Conservation (phyloP, 2,797 vertebrate genomes). For the Aplochiton taeniatus region DNA sequence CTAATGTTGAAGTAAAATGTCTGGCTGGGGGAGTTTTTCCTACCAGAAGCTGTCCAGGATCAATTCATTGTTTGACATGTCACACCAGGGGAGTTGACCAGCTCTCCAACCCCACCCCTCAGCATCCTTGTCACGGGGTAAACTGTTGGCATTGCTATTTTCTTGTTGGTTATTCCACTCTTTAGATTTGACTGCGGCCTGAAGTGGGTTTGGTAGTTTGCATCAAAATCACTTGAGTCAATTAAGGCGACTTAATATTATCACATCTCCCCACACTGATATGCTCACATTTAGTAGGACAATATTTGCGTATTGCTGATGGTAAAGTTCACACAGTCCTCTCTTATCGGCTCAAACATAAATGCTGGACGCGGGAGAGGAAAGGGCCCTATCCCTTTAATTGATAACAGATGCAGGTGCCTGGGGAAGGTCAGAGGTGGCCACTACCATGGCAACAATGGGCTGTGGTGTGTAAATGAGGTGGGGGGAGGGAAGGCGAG, state of each 20-base stretch:
- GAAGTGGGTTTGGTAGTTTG: background rate
- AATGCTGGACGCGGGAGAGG: slow-evolving; percentile 31
- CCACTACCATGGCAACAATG: slow-evolving; percentile 67
- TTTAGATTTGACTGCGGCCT: no score
- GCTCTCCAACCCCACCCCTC: no score
- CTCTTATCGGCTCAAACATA: slow-evolving; percentile 23
- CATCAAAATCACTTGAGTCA: background rate
- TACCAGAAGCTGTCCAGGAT: slow-evolving; percentile 53
- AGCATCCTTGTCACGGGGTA: no score
- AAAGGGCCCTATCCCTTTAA: slow-evolving; percentile 71
- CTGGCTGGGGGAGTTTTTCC: no score
- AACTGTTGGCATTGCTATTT: no score
- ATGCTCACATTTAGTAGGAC: background rate
- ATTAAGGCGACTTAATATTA: background rate
- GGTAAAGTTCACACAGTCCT: slow-evolving; percentile 39
- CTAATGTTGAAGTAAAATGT: slow-evolving; percentile 22
- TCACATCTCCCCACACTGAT: background rate
- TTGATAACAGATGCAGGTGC: slow-evolving; percentile 82
- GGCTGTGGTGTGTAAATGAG: slow-evolving; percentile 64
- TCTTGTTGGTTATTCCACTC: background rate
- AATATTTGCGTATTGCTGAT: background rate
- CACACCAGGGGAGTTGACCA: slow-evolving; percentile 28
- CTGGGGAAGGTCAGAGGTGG: slow-evolving; percentile 74
- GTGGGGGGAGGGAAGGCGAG: slow-evolving; percentile 32
- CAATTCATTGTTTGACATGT: slow-evolving; percentile 58